phyloP scores from a whole-genome alignment of 1,140 invertebrate species.

The Atta colombica region DNA sequence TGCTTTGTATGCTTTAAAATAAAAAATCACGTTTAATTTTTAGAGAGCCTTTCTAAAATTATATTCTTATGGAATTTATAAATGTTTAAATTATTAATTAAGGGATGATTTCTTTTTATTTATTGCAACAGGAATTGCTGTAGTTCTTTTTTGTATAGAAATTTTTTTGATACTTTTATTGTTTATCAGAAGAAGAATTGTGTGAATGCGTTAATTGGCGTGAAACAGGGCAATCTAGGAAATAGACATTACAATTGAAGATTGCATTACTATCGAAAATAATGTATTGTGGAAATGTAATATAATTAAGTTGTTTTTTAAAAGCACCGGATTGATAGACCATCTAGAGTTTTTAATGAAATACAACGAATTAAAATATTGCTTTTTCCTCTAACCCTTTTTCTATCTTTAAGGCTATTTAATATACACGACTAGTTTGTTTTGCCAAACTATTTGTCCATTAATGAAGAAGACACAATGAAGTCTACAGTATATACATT shows the following conservation, averaged over 20 bases:
- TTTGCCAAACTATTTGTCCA: conserved; percentile 2
- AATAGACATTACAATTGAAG: background rate
- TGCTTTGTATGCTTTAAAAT: background rate
- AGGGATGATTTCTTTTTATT: conserved; percentile 3
- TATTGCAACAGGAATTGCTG: background rate
- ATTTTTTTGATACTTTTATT: background rate
- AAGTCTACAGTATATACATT: background rate
- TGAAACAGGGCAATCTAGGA: background rate
- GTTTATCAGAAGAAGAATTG: background rate
- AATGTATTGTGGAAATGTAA: background rate
- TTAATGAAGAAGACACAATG: background rate
- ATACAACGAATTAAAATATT: background rate
- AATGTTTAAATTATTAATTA: background rate
- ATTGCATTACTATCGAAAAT: background rate
- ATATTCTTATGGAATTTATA: background rate
- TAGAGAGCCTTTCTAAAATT: background rate
- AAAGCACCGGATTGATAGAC: background rate
- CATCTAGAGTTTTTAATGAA: background rate
- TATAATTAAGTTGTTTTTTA: background rate
- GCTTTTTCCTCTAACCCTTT: conserved; percentile 5
- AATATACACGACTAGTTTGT: conserved; percentile 26
- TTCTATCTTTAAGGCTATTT: conserved; percentile 34
- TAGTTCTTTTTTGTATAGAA: background rate
- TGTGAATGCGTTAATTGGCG: background rate
- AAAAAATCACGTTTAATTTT: background rate